Conservation (phyloP, 2,888 invertebrate genomes). For the Agrilus cyanescens region DNA sequence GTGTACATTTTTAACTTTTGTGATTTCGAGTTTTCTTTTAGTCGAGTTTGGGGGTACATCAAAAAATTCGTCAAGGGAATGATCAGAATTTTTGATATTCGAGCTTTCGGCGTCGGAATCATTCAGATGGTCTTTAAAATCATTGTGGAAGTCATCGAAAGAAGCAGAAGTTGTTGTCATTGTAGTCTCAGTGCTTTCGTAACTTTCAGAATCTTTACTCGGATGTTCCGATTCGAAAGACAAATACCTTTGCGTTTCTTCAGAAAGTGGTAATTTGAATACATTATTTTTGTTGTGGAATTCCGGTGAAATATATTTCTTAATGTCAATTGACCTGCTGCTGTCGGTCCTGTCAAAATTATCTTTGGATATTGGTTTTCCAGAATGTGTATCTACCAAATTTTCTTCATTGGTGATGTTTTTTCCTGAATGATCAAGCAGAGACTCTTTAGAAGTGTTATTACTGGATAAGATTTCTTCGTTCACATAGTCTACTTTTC, state of each 20-base stretch:
- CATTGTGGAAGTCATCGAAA: constrained; percentile 33
- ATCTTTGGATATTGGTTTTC: not conserved
- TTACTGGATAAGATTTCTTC: not conserved
- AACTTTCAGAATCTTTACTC: constrained; percentile 1
- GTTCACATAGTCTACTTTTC: not conserved
- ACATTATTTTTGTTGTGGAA: constrained; percentile 41
- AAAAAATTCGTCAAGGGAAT: constrained; percentile 4
- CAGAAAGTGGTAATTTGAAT: constrained; percentile 40
- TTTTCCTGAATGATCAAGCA: not conserved
- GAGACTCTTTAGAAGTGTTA: not conserved
- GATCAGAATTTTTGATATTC: not conserved
- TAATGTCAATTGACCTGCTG: constrained; percentile 28
- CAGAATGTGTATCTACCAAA: not conserved
- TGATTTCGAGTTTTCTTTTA: constrained; percentile 24
- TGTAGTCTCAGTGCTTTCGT: constrained; percentile 2
- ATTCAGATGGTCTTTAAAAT: constrained; percentile 5
- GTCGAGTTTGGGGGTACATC: constrained; percentile 40
- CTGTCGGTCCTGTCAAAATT: constrained; percentile 15
- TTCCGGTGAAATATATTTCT: constrained; percentile 40
- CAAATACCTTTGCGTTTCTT: constrained; percentile 29
- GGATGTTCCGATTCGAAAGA: not conserved
- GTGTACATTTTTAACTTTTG: constrained; percentile 10
- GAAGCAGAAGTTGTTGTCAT: constrained; percentile 40
- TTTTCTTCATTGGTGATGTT: not conserved
- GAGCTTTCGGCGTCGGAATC: not conserved